These are phyloP conservation scores for Oreocharis arfaki DNA, from an alignment of 2,113 vertebrate genomes.

Conservation along the genomic window DNA sequence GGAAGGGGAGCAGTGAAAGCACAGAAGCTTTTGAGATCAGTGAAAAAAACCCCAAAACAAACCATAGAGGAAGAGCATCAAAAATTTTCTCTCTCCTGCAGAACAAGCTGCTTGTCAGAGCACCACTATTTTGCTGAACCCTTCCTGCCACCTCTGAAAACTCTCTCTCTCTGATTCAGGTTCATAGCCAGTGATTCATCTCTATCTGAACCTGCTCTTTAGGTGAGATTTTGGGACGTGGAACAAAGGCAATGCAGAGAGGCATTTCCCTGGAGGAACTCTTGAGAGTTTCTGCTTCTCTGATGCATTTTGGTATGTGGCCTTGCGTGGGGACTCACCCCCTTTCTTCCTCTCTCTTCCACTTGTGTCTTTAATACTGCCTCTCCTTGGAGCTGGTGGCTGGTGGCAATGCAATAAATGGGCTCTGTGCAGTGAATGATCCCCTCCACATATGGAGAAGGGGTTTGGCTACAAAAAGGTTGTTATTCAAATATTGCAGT, in stretches of 20 bases:
- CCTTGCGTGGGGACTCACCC: background rate
- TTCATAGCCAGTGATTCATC: background rate
- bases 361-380: background rate
- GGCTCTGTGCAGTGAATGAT: background rate
- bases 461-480: background rate
- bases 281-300: background rate
- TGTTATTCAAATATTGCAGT: background rate
- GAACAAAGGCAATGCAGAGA: background rate
- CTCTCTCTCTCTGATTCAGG: background rate
- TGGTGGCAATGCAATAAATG: background rate
- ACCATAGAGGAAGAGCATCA: background rate
- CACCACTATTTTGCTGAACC: background rate
- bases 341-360: background rate
- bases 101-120: background rate
- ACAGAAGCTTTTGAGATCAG: background rate
- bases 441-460: background rate
- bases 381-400: background rate
- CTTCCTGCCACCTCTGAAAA: background rate
- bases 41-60: background rate
- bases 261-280: background rate
- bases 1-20: background rate
- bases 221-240: background rate
- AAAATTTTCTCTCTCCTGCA: background rate
- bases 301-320: background rate
- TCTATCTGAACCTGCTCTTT: background rate